phyloP scores from a whole-genome alignment of 2,888 invertebrate genomes.

The Deilephila elpenor region DNA sequence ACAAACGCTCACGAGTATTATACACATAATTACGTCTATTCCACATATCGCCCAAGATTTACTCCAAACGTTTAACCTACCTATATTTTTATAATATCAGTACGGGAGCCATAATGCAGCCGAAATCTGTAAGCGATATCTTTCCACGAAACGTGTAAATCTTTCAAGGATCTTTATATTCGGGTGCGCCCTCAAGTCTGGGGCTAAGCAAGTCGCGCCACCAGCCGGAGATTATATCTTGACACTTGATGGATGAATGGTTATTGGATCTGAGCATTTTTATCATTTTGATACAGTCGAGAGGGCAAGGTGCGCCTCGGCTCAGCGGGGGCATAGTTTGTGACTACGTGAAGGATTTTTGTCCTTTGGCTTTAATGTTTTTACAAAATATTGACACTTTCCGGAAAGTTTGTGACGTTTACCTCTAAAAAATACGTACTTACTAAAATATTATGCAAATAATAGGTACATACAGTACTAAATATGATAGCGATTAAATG shows the following conservation, averaged over 20 bases:
- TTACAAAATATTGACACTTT: neutral
- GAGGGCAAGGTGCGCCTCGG: constrained; percentile 69
- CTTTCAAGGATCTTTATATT: constrained; percentile 83
- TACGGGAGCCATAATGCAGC: constrained; percentile 65
- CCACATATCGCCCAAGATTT: too few species aligned
- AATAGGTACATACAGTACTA: too few species aligned
- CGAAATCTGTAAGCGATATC: constrained; percentile 78
- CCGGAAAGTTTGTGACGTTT: neutral
- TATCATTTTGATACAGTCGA: constrained; percentile 84
- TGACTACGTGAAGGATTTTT: constrained; percentile 25
- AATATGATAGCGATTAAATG: too few species aligned
- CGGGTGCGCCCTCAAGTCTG: constrained; percentile 67
- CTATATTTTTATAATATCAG: constrained; percentile 35
- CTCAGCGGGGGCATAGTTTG: constrained; percentile 62
- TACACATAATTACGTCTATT: too few species aligned
- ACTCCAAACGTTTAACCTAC: neutral
- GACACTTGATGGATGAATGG: constrained; percentile 92
- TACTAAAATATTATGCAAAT: too few species aligned
- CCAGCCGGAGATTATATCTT: constrained; percentile 87
- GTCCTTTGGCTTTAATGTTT: neutral
- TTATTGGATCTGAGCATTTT: constrained; percentile 89
- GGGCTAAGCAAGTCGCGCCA: constrained; percentile 80
- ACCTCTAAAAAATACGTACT: too few species aligned
- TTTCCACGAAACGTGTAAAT: constrained; percentile 79
- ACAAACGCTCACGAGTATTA: neutral